Evolutionary conservation across 1,140 invertebrate genomes (phyloP).

Genomic region (Pentalonia nigronervosa): DNA sequence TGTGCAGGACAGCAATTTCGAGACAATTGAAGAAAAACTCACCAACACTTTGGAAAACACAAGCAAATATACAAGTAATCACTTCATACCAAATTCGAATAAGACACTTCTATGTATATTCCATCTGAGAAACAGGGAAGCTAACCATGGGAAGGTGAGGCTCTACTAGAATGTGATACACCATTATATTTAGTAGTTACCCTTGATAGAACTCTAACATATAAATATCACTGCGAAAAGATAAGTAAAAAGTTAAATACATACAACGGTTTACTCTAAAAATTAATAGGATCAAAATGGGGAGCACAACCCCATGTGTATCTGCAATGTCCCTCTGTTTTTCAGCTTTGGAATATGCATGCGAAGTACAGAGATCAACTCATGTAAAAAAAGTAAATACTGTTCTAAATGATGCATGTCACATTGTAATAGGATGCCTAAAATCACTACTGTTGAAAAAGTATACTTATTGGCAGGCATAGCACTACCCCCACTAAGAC

Average conservation of each 20-base stretch:
- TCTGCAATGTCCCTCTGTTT: slow-evolving; percentile 32
- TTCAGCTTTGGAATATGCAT: slow-evolving; percentile 22
- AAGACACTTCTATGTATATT: slow-evolving; percentile 38
- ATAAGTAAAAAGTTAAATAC: slow-evolving; percentile 28
- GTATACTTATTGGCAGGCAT: slow-evolving; percentile 16
- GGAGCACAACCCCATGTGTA: slow-evolving; percentile 27
- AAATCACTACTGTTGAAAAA: slow-evolving; percentile 25
- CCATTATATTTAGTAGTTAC: slow-evolving; percentile 36
- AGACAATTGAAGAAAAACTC: slow-evolving; percentile 27
- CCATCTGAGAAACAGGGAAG: slow-evolving; percentile 35
- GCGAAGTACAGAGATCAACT: slow-evolving; percentile 15
- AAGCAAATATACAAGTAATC: slow-evolving; percentile 28
- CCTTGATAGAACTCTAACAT: slow-evolving; percentile 40
- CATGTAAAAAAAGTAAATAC: slow-evolving; percentile 9
- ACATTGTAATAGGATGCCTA: slow-evolving; percentile 17
- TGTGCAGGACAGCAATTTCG: slow-evolving; percentile 32
- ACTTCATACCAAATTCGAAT: slow-evolving; percentile 43
- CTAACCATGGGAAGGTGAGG: slow-evolving; percentile 17
- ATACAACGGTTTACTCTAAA: no score
- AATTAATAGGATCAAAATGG: slow-evolving; percentile 45
- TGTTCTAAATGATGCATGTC: no score
- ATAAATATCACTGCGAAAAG: slow-evolving; percentile 38
- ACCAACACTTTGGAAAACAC: background rate
- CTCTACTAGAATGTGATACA: background rate
- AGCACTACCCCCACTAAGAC: no score